Conservation (phyloP, 2,113 vertebrate genomes). For the Gallinago undulata region DNA sequence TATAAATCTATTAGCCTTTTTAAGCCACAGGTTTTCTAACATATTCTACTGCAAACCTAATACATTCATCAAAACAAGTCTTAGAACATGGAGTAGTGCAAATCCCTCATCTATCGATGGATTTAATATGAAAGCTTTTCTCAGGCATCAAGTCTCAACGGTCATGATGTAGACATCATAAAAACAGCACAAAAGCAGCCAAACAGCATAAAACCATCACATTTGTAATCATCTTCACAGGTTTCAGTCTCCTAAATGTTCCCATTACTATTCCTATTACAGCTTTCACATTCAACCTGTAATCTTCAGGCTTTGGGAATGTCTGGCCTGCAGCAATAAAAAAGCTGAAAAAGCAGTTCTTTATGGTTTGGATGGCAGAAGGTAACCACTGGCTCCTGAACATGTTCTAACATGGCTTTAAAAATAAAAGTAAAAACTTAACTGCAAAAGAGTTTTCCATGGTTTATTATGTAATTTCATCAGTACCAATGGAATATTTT, state of each 20-base stretch:
- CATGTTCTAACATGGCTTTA: background rate
- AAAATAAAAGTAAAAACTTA: background rate
- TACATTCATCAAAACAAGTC: background rate
- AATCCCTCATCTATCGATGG: background rate
- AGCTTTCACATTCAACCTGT: background rate
- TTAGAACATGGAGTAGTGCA: background rate
- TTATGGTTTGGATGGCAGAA: background rate
- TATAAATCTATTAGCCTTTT: background rate
- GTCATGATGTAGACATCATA: background rate
- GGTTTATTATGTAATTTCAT: background rate
- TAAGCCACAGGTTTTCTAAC: background rate
- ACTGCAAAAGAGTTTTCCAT: background rate
- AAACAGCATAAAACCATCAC: background rate
- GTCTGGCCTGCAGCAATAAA: background rate
- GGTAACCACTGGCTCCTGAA: background rate
- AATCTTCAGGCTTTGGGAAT: background rate
- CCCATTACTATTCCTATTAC: background rate
- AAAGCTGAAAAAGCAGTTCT: background rate
- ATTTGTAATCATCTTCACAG: background rate
- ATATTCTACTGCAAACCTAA: background rate
- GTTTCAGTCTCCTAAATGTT: background rate
- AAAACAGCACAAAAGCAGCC: background rate
- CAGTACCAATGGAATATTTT: background rate
- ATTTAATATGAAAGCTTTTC: background rate
- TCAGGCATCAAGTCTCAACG: background rate